Conservation (phyloP, 2,888 invertebrate species). For the Nymphalis c-album region DNA sequence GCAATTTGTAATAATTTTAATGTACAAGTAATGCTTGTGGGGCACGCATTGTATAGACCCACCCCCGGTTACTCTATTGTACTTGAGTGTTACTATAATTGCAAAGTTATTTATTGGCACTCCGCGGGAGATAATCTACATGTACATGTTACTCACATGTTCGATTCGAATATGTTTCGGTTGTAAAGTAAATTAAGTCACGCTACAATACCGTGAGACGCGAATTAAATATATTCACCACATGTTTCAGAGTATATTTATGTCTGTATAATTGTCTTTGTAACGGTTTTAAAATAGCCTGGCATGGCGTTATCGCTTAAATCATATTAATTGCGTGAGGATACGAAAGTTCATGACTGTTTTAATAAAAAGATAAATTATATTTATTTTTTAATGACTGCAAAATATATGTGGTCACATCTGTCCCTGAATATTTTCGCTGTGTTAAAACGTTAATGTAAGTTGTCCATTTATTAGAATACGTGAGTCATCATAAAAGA, state of each 20-base stretch:
- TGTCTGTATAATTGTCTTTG: constrained; percentile 32
- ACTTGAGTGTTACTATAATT: constrained; percentile 65
- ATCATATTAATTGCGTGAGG: constrained; percentile 28
- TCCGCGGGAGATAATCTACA: constrained; percentile 48
- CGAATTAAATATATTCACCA: constrained; percentile 26
- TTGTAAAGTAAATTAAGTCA: constrained; percentile 38
- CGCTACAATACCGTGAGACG: constrained; percentile 33
- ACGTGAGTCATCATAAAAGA: too few relatives aligned
- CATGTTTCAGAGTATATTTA: constrained; percentile 34
- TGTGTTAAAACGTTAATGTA: too few relatives aligned
- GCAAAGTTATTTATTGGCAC: constrained; percentile 59
- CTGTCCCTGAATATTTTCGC: too few relatives aligned
- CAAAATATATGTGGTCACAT: neutral
- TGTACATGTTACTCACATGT: constrained; percentile 46
- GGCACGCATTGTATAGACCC: constrained; percentile 51
- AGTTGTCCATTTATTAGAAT: too few relatives aligned
- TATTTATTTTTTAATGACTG: neutral
- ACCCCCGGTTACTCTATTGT: constrained; percentile 56
- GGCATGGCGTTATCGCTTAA: constrained; percentile 18
- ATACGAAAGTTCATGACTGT: constrained; percentile 13
- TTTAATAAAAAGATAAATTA: neutral
- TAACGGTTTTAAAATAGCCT: constrained; percentile 31
- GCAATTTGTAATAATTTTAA: constrained; percentile 77
- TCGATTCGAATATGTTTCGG: constrained; percentile 36
- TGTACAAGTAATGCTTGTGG: constrained; percentile 57